Evolutionary conservation across 2,797 vertebrate species (phyloP).

Genomic region (Anabas testudineus): DNA sequence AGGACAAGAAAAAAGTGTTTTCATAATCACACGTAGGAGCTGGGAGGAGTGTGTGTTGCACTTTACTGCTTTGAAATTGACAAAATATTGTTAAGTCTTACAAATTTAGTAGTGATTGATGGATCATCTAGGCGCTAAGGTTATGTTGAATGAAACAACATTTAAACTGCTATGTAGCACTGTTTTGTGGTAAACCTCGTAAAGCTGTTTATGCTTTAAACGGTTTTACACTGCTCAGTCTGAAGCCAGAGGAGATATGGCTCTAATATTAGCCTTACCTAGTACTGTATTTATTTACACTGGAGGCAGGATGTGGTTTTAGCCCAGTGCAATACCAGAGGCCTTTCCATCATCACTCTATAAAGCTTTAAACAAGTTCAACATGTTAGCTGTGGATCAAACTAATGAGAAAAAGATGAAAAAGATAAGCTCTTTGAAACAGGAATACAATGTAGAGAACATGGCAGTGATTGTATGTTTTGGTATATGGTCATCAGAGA

Average conservation of each 20-base stretch:
- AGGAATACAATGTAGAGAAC: slow-evolving; percentile 57
- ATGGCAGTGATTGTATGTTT: slow-evolving; percentile 65
- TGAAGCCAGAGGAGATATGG: slow-evolving; percentile 51
- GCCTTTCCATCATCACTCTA: slow-evolving; percentile 68
- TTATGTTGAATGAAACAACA: slow-evolving; percentile 10
- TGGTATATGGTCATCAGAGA: slow-evolving; percentile 54
- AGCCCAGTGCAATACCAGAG: slow-evolving; percentile 53
- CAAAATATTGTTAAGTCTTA: slow-evolving; percentile 9
- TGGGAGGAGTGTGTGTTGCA: slow-evolving; percentile 14
- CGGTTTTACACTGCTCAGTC: slow-evolving; percentile 36
- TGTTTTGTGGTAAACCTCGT: slow-evolving; percentile 27
- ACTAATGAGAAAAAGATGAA: slow-evolving; percentile 67
- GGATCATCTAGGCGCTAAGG: slow-evolving; percentile 13
- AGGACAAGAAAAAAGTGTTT: slow-evolving; percentile 67
- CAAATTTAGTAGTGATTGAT: slow-evolving; percentile 3
- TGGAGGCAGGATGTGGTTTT: slow-evolving; percentile 76
- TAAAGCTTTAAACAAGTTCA: slow-evolving; percentile 77
- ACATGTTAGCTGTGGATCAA: slow-evolving; percentile 70
- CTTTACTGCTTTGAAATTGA: slow-evolving; percentile 16
- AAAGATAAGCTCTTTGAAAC: slow-evolving; percentile 61
- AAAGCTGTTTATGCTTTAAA: slow-evolving; percentile 58
- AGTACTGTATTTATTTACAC: slow-evolving; percentile 71
- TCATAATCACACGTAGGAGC: slow-evolving; percentile 48
- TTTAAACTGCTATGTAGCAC: not conserved
- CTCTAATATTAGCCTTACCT: slow-evolving; percentile 69